phyloP scores from a whole-genome alignment of 1,140 invertebrate species.

The Drosophila pseudoobscura region DNA sequence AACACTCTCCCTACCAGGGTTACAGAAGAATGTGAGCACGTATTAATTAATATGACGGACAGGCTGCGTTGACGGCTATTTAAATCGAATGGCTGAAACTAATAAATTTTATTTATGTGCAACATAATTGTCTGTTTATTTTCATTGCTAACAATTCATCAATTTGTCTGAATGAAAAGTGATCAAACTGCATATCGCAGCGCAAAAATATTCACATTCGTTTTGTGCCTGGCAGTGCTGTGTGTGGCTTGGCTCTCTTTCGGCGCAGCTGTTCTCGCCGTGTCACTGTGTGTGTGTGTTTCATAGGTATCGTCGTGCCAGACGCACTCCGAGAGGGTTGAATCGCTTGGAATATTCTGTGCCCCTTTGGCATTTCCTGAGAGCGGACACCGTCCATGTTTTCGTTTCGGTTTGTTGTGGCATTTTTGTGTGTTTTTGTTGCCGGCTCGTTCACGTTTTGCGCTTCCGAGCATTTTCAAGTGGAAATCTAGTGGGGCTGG shows the following conservation, averaged over 20 bases:
- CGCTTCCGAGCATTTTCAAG: not conserved
- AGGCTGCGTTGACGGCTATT: no score
- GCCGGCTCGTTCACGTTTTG: constrained; percentile 16
- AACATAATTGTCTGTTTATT: no score
- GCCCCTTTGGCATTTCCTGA: not conserved
- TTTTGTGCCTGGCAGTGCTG: constrained; percentile 22
- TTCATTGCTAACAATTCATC: constrained; percentile 4
- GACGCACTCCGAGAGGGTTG: not conserved
- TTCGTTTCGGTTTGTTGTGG: constrained; percentile 17
- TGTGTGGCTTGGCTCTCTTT: constrained; percentile 4
- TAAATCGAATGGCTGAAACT: no score
- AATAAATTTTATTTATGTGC: no score
- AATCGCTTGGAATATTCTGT: not conserved
- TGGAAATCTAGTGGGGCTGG: no score
- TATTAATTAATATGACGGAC: no score
- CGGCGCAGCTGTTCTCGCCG: not conserved
- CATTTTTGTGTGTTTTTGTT: not conserved
- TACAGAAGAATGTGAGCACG: no score
- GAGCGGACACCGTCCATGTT: constrained; percentile 10
- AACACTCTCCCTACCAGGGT: no score
- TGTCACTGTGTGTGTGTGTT: constrained; percentile 8
- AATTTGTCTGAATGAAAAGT: not conserved
- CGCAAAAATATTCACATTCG: not conserved
- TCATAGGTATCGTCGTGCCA: constrained; percentile 7
- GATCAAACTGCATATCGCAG: constrained; percentile 26